Base-by-base conservation (phyloP, 2,888 invertebrate genomes). In the Parasteatoda lunata region DNA sequence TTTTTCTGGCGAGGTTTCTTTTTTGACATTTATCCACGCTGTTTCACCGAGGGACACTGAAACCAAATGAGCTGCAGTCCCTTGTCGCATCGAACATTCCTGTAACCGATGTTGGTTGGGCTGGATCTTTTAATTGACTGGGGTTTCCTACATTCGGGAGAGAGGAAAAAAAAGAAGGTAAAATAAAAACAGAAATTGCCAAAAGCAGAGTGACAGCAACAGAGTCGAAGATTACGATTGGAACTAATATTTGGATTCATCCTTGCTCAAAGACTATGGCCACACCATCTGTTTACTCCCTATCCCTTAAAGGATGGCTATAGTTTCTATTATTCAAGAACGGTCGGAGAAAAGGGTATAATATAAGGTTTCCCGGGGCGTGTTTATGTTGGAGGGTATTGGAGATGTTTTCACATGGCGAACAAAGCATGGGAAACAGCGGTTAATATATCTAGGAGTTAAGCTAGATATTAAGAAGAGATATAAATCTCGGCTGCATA, bases 211-310 rank as follows among this genome's bases (percentile, higher is more conserved):
- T 8, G 59, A 59, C 59, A 8, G 8, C 59, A 59, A 4, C 59
- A 59, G 9, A 51, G 71, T 49, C 13, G 75, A 65, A 65, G 75
- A 64, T 75, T 64, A 59, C 65, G 48, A n/a, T 48, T 48, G 76
- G 65, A 65, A 64, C 76, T 76, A 76, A 76, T 76, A 76, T 76
- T 76, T 76, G 76, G 76, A 65, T 76, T 76, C 59, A 8, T 4
- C 11, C 59, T 7, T 59, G 54, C n/a, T 59, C 8, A n/a, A 4
- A n/a, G 59, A 59, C n/a, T 59, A 59, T 59, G 59, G 11, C 9
- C 9, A 59, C 59, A 76, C 65, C 73, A 73, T 73, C 73, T 76
- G 64, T 76, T 76, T 76, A 49, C 64, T 65, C 48, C 8, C 76
- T 48, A 49, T 65, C 76, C 30, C 68, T 76, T 76, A 30, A 30